These are phyloP conservation scores for Ganaspis brasiliensis DNA, from an alignment of 2,888 invertebrate species.

Conservation along the genomic window DNA sequence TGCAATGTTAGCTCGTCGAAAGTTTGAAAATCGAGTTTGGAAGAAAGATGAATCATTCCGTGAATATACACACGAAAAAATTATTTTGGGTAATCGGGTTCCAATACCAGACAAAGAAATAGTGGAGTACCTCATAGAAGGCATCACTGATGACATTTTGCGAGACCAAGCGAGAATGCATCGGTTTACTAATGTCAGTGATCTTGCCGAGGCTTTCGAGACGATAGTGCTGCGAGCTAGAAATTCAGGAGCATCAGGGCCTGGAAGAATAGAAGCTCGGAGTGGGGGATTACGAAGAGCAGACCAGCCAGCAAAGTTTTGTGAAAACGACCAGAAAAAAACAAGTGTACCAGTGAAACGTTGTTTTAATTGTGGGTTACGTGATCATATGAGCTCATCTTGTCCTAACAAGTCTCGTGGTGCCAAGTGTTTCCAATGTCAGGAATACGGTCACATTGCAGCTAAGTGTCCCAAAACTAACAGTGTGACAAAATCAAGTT, in stretches of 20 bases:
- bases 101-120: constrained; percentile 57
- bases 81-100: constrained; percentile 56
- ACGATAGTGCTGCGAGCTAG: constrained; percentile 42
- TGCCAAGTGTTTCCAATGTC: constrained; percentile 50
- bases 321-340: not conserved
- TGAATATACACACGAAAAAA: constrained; percentile 46
- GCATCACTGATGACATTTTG: constrained; percentile 55
- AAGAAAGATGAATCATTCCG: not conserved
- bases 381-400: constrained; percentile 46
- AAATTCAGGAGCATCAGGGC: not conserved
- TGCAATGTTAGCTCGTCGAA: constrained; percentile 37
- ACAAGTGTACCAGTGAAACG: not conserved
- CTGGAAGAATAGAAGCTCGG: not conserved
- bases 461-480: constrained; percentile 25
- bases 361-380: constrained; percentile 46
- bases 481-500: not conserved
- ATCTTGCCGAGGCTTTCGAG: constrained; percentile 58
- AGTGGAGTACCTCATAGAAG: constrained; percentile 60
- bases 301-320: not conserved
- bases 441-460: constrained; percentile 49
- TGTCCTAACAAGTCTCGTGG: constrained; percentile 45
- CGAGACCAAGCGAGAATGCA: constrained; percentile 59
- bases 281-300: not conserved
- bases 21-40: constrained; percentile 36
- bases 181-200: constrained; percentile 47